Percentiles rank a stretch among this genome's conserved stretches.
Conservation (phyloP, 2,888 invertebrate genomes). For the Thecophora atra region DNA sequence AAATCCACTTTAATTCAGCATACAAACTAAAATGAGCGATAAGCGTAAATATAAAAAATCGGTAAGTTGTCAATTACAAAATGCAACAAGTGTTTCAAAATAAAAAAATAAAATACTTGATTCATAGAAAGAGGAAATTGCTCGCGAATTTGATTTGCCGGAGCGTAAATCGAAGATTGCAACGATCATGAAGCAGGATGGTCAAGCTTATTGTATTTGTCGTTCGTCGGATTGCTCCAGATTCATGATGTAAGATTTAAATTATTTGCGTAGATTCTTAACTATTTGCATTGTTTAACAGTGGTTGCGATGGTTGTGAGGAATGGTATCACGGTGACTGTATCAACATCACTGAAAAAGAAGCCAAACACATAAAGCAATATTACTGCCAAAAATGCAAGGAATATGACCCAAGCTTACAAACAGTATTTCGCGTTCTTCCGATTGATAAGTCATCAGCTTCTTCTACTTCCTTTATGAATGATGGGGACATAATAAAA, state of each 20-base stretch:
- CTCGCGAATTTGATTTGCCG: constrained; percentile 86
- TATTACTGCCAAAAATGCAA: constrained; percentile 90
- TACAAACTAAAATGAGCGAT: constrained; percentile 54
- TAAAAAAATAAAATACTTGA: not conserved
- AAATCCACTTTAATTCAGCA: not conserved
- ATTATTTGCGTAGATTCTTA: not conserved
- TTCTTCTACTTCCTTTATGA: constrained; percentile 39
- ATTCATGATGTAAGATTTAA: constrained; percentile 86
- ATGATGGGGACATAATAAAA: constrained; percentile 44
- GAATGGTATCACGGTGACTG: constrained; percentile 99
- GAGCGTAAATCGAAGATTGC: constrained; percentile 92
- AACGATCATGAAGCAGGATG: constrained; percentile 85
- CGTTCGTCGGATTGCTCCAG: constrained; percentile 91
- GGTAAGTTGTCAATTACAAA: constrained; percentile 46
- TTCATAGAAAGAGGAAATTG: constrained; percentile 81
- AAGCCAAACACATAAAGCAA: constrained; percentile 91
- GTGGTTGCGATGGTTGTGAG: constrained; percentile 96
- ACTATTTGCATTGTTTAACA: constrained; percentile 60
- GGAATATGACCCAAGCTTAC: constrained; percentile 82
- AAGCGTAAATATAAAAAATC: constrained; percentile 62
- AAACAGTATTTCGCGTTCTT: constrained; percentile 68
- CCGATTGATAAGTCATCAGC: constrained; percentile 56
- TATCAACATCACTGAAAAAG: constrained; percentile 92
- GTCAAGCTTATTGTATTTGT: constrained; percentile 94
- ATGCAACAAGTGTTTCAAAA: not conserved